These are phyloP conservation scores for Emys orbicularis DNA, from an alignment of 2,797 vertebrate genomes.

Conservation along the genomic window DNA sequence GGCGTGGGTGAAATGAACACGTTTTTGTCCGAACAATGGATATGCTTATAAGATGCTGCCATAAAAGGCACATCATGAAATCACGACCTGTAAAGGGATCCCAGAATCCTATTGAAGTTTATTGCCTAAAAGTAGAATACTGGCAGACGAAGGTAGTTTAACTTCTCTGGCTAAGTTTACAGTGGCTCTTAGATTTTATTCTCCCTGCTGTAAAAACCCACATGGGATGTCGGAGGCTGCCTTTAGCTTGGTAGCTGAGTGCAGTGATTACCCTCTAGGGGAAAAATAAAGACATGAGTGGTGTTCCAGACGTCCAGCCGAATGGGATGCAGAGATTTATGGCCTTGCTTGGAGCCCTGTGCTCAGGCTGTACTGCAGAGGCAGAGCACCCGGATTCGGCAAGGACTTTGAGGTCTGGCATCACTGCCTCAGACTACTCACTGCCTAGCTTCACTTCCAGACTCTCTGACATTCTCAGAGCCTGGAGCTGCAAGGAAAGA, in stretches of 20 bases:
- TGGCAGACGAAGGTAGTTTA: fast-evolving
- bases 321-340: neutral
- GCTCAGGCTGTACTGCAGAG: neutral
- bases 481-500: neutral
- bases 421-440: neutral
- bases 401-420: neutral
- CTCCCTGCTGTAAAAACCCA: neutral
- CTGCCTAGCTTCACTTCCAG: neutral
- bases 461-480: neutral
- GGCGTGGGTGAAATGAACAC: neutral
- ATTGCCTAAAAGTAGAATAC: neutral
- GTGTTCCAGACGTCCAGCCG: neutral
- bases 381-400: fast-evolving
- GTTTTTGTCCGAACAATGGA: neutral
- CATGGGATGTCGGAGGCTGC: neutral
- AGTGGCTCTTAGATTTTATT: neutral
- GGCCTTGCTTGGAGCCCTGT: neutral
- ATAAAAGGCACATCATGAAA: neutral
- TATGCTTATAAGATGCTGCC: neutral
- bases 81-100: neutral
- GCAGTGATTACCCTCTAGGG: neutral
- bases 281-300: fast-evolving
- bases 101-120: neutral
- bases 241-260: neutral
- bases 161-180: neutral